A percentile compares a stretch with the other conserved stretches of the same genome.
phyloP scores from a whole-genome alignment of 2,797 vertebrate species.

The Brotula barbata region DNA sequence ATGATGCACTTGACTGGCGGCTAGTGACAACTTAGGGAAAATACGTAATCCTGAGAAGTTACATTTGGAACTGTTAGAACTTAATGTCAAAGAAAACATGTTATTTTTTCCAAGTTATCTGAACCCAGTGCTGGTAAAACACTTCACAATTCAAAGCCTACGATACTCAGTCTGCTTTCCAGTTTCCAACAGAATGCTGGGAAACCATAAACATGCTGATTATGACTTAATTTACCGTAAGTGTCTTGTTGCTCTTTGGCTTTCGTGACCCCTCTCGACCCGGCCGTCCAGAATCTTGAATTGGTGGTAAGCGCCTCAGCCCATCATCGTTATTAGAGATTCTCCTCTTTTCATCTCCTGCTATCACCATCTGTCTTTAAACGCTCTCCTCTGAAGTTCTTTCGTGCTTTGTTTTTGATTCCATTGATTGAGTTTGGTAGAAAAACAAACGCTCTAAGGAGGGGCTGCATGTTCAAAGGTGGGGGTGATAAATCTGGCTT shows the following conservation, averaged over 20 bases:
- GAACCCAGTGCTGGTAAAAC: no score
- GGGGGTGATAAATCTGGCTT: slow-evolving; percentile 46
- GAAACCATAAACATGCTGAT: no score
- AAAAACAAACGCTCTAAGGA: slow-evolving; percentile 61
- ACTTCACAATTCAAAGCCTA: no score
- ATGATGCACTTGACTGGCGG: no score
- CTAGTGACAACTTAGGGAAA: no score
- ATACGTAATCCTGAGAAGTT: no score
- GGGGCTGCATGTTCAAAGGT: slow-evolving; percentile 30
- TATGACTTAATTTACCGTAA: no score
- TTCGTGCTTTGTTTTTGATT: slow-evolving; percentile 53
- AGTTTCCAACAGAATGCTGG: no score
- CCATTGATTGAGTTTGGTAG: slow-evolving; percentile 64
- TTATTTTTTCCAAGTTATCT: no score
- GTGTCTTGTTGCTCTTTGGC: slow-evolving; percentile 8
- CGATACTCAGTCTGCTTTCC: no score
- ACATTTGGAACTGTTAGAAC: no score
- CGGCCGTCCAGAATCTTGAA: slow-evolving; percentile 6
- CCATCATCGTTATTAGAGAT: slow-evolving; percentile 31
- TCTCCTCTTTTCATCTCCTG: slow-evolving; percentile 46
- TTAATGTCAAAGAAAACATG: no score
- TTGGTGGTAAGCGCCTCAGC: background rate
- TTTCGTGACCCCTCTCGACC: slow-evolving; percentile 1
- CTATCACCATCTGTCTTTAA: slow-evolving; percentile 47
- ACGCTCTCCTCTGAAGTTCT: slow-evolving; percentile 45